These are phyloP conservation scores for Zaprionus bogoriensis DNA, from an alignment of 2,888 invertebrate genomes.

Conservation along the genomic window DNA sequence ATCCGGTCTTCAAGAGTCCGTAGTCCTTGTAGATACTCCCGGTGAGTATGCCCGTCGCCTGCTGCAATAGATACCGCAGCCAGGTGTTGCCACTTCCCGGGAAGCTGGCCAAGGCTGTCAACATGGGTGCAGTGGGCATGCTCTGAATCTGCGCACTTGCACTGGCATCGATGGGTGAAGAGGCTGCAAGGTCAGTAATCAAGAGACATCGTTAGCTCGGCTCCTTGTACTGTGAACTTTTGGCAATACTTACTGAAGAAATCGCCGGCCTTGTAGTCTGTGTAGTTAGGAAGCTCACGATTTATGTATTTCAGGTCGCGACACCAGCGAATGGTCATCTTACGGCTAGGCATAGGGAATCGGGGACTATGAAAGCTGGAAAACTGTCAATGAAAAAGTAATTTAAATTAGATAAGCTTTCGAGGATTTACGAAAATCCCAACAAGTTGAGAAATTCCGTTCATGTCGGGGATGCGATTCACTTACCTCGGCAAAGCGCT, in stretches of 20 bases:
- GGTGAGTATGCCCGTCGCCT: constrained; percentile 89
- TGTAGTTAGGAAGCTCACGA: constrained; percentile 73
- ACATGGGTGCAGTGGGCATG: constrained; percentile 51
- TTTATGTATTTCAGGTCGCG: constrained; percentile 80
- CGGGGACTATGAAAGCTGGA: constrained; percentile 79
- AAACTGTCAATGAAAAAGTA: constrained; percentile 54
- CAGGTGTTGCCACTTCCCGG: constrained; percentile 94
- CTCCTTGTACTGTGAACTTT: background rate
- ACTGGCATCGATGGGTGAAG: constrained; percentile 59
- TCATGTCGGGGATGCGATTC: too few relatives aligned
- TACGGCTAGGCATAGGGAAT: constrained; percentile 77
- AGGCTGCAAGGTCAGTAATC: constrained; percentile 43
- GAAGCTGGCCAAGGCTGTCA: constrained; percentile 88
- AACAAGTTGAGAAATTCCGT: too few relatives aligned
- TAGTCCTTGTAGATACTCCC: constrained; percentile 93
- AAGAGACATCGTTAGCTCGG: too few relatives aligned
- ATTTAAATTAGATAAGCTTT: too few relatives aligned
- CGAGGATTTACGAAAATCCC: too few relatives aligned
- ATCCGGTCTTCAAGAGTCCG: constrained; percentile 89
- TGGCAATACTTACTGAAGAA: constrained; percentile 58
- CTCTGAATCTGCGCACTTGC: constrained; percentile 35
- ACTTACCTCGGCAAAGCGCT: constrained; percentile 81
- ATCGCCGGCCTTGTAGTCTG: constrained; percentile 66
- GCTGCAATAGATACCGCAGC: constrained; percentile 90
- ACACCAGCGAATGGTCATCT: constrained; percentile 82